Percentiles rank a stretch among this genome's conserved stretches.
phyloP scores from a whole-genome alignment of 2,797 vertebrate species.

The Antennarius maculatus region DNA sequence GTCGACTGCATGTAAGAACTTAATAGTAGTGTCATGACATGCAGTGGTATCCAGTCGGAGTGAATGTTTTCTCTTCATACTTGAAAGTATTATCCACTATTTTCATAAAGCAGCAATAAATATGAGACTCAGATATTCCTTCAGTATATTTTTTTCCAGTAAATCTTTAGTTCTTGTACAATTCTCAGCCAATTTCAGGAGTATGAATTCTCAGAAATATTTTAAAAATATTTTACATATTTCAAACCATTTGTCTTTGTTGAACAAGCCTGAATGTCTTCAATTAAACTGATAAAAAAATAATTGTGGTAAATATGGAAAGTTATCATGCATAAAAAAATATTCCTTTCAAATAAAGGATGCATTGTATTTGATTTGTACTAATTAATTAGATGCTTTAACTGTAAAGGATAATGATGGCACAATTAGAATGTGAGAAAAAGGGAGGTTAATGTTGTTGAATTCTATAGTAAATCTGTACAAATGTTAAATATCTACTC shows the following conservation, averaged over 20 bases:
- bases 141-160: too few species aligned
- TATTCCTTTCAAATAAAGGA: too few species aligned
- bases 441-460: neutral
- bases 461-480: neutral
- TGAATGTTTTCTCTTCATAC: conserved; percentile 1
- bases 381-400: neutral
- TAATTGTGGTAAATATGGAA: too few species aligned
- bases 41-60: neutral
- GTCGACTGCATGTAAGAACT: neutral
- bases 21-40: neutral
- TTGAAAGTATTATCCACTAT: neutral
- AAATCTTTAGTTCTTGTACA: neutral
- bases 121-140: neutral
- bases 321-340: too few species aligned
- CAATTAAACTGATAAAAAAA: neutral
- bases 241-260: neutral
- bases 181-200: neutral
- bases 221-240: conserved; percentile 9
- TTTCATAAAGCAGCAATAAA: neutral
- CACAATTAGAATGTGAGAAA: neutral
- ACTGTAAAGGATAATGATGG: conserved; percentile 5
- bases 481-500: neutral
- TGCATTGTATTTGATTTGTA: neutral
- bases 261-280: neutral
- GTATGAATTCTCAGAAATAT: conserved; percentile 18